Conservation (phyloP, 1,140 invertebrate species). For the Cepaea nemoralis region DNA sequence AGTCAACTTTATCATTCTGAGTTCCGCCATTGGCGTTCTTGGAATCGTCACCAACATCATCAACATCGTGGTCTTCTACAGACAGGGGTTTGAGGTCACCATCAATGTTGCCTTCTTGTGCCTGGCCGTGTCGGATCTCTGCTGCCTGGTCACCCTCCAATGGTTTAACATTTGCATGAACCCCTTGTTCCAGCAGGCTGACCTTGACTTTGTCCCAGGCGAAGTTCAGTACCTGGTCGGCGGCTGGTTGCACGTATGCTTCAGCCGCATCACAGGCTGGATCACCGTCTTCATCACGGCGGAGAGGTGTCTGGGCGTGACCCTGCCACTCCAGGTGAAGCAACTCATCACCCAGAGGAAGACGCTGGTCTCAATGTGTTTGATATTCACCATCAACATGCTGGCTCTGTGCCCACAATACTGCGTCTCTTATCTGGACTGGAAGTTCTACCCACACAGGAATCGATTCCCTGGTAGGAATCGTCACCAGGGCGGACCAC, state of each 20-base stretch:
- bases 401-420: background rate
- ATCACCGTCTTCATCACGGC: background rate
- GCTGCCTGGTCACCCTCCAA: background rate
- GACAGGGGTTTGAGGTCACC: background rate
- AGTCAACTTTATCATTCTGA: background rate
- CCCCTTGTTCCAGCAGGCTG: background rate
- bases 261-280: constrained; percentile 7
- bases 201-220: background rate
- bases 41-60: background rate
- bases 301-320: constrained; percentile 10
- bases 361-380: background rate
- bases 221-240: background rate
- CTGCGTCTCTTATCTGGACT: background rate
- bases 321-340: constrained; percentile 12
- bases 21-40: background rate
- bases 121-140: constrained; percentile 2
- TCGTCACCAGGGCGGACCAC: background rate
- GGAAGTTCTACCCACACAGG: background rate
- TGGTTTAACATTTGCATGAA: constrained; percentile 19
- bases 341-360: background rate
- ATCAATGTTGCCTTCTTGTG: constrained; percentile 3
- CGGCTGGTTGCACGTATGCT: background rate
- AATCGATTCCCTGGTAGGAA: background rate
- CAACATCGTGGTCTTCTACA: constrained; percentile 1
- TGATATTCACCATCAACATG: background rate